Percentiles rank a stretch among this genome's conserved stretches.
Conservation (phyloP, 1,140 invertebrate genomes). For the Procambarus virginalis region DNA sequence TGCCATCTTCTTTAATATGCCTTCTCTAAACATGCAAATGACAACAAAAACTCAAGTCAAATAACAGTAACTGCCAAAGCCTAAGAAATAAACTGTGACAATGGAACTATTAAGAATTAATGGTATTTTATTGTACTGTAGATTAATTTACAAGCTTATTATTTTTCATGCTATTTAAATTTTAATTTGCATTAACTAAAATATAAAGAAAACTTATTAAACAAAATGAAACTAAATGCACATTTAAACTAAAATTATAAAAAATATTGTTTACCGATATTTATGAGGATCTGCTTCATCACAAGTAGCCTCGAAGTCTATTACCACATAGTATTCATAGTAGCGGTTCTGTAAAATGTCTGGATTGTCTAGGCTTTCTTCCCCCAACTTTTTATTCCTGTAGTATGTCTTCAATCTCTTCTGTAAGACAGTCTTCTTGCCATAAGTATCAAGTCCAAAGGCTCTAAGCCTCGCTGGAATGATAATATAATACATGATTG, state of each 20-base stretch:
- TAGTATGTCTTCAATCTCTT: background rate
- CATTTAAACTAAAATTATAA: background rate
- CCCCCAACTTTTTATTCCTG: background rate
- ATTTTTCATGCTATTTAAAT: too few relatives aligned
- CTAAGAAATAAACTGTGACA: too few relatives aligned
- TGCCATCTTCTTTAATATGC: too few relatives aligned
- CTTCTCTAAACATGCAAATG: too few relatives aligned
- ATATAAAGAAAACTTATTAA: background rate
- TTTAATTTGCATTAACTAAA: too few relatives aligned
- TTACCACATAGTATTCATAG: background rate
- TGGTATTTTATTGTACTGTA: too few relatives aligned
- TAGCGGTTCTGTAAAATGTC: background rate
- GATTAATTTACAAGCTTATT: too few relatives aligned
- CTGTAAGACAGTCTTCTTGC: background rate
- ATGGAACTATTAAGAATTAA: too few relatives aligned
- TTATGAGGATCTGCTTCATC: background rate
- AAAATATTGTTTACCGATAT: background rate
- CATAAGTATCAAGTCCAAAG: background rate
- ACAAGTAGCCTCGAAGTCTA: slow-evolving; percentile 7
- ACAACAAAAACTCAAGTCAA: too few relatives aligned
- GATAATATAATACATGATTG: background rate
- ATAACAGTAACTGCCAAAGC: too few relatives aligned
- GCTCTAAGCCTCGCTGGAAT: background rate
- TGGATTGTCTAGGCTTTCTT: background rate
- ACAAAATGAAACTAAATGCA: background rate